These are phyloP conservation scores for Nephrotoma guestfalica DNA, from an alignment of 2,888 invertebrate species.

Conservation along the genomic window DNA sequence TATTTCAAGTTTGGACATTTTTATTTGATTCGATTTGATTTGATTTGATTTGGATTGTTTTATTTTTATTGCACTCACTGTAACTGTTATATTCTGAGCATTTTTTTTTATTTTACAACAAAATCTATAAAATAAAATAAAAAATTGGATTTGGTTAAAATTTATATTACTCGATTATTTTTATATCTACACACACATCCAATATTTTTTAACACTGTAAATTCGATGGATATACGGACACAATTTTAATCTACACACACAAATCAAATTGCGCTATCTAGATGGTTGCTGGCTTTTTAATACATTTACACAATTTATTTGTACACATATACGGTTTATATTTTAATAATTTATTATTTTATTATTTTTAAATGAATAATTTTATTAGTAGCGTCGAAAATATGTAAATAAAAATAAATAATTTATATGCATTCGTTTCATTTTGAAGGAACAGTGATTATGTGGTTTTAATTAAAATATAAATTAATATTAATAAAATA, in stretches of 20 bases:
- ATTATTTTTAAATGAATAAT: background rate
- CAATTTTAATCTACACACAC: background rate
- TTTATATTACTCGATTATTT: background rate
- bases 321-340: background rate
- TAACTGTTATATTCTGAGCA: background rate
- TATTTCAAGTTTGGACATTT: background rate
- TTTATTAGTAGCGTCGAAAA: background rate
- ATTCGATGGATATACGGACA: background rate
- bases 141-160: background rate
- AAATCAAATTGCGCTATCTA: background rate
- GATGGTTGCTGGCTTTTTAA: background rate
- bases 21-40: background rate
- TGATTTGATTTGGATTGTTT: background rate
- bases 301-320: background rate
- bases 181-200: background rate
- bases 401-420: background rate
- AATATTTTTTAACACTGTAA: background rate
- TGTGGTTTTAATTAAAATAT: background rate
- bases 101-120: background rate
- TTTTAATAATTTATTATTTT: background rate
- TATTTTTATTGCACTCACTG: background rate
- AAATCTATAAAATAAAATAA: background rate
- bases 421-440: background rate
- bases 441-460: background rate
- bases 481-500: background rate